A percentile compares a stretch with the other conserved stretches of the same genome.
Conservation (phyloP, 2,888 invertebrate species). For the Flexamia atlantica region DNA sequence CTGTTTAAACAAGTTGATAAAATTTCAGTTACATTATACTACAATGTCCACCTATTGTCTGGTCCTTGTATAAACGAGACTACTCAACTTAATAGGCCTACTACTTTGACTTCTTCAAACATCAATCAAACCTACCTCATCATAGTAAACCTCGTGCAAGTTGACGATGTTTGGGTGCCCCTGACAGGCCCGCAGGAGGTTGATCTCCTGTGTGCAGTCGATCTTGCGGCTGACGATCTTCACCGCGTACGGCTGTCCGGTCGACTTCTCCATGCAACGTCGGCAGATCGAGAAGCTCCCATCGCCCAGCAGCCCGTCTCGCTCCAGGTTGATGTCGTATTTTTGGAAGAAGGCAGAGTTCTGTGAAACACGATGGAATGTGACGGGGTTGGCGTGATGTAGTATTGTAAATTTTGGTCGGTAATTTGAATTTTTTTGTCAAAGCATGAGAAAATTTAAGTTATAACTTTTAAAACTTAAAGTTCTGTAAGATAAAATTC, state of each 20-base stretch:
- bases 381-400: too few relatives aligned
- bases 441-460: too few relatives aligned
- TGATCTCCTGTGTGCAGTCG: conserved; percentile 86
- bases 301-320: conserved; percentile 87
- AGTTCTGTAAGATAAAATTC: too few relatives aligned
- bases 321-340: conserved; percentile 85
- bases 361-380: conserved; percentile 74
- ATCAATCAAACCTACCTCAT: conserved; percentile 81
- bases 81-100: too few relatives aligned
- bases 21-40: too few relatives aligned
- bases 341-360: conserved; percentile 92
- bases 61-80: too few relatives aligned
- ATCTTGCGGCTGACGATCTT: conserved; percentile 87
- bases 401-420: too few relatives aligned
- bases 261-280: conserved; percentile 85
- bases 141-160: conserved; percentile 89
- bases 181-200: conserved; percentile 89
- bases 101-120: too few relatives aligned
- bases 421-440: too few relatives aligned
- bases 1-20: too few relatives aligned
- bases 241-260: conserved; percentile 89
- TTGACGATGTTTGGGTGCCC: conserved; percentile 93
- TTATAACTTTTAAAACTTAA: too few relatives aligned
- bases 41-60: too few relatives aligned
- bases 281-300: conserved; percentile 94